Base-by-base conservation (phyloP, 1,140 invertebrate species). In the Ylistrum balloti region DNA sequence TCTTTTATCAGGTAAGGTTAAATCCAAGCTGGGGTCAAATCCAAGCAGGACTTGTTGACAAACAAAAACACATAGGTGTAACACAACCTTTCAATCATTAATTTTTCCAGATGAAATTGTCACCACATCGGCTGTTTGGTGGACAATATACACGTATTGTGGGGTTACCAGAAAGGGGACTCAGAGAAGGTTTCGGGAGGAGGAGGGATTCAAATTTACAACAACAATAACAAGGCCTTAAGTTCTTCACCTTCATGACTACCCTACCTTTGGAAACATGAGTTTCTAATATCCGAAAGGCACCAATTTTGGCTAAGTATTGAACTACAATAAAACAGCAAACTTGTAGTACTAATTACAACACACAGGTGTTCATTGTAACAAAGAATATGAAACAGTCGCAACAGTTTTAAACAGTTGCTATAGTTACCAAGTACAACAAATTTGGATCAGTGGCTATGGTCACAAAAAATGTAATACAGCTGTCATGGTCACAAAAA, bases 231-330 rank as follows among this genome's bases (percentile, higher is more conserved):
- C 56, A 74, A n/a, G 56, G 56, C 3, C 5, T 28, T 74, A 5
- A 74, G n/a, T 11, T 17, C 20, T 13, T 22, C 45, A 56, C 20
- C 2, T 7, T 20, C 17, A 17, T 56, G 1, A n/a, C 56, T 28
- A 74, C 56, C 28, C 2, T 74, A 74, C 56, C 56, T 74, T 74
- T 74, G 15, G 56, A 28, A 74, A 74, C 56, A 74, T 74, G 56
- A 28, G 56, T 74, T 74, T 74, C 56, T 74, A 74, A 74, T 28
- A 74, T 74, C 56, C 56, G n/a, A 74, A 74, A 74, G 22, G 56
- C 56, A 74, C 56, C 56, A 5, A n/a, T n/a, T 74, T 74, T 74
- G 56, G 56, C 56, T 5, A 74, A 74, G 56, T 74, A 74, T 74
- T 74, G 56, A 17, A 74, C 56, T 74, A 74, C 56, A 74, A 74